Percentiles rank a stretch among this genome's conserved stretches.
Evolutionary conservation across 2,888 invertebrate genomes (phyloP).

Genomic region (Drosophila merina): DNA sequence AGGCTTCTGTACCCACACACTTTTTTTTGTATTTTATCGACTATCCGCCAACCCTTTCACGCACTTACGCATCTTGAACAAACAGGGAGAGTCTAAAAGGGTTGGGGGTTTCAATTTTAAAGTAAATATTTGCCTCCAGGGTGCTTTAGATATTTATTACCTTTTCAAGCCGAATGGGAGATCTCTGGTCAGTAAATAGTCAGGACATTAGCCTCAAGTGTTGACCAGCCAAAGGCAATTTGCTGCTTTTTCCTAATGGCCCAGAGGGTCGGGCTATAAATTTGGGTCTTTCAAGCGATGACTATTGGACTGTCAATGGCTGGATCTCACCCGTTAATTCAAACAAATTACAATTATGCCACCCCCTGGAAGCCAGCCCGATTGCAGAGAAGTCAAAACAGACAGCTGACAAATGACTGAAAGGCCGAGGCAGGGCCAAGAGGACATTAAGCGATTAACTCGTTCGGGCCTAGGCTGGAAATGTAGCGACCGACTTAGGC

Average conservation of each 20-base stretch:
- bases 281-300: slow-evolving; percentile 52
- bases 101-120: slow-evolving; percentile 70
- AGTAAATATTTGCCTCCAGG: slow-evolving; percentile 82
- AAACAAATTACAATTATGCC: slow-evolving; percentile 75
- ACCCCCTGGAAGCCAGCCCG: slow-evolving; percentile 10
- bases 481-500: slow-evolving; percentile 27
- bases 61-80: slow-evolving; percentile 64
- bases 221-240: slow-evolving; percentile 66
- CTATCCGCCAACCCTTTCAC: slow-evolving; percentile 67
- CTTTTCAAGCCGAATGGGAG: slow-evolving; percentile 21
- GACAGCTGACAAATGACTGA: slow-evolving; percentile 78
- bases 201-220: slow-evolving; percentile 64
- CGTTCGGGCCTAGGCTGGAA: slow-evolving; percentile 52
- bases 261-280: slow-evolving; percentile 61
- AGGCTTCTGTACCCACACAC: slow-evolving; percentile 46
- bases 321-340: slow-evolving; percentile 51
- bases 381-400: slow-evolving; percentile 27
- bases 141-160: slow-evolving; percentile 82
- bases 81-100: slow-evolving; percentile 18
- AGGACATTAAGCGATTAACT: slow-evolving; percentile 78
- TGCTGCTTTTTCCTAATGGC: slow-evolving; percentile 36
- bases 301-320: slow-evolving; percentile 50
- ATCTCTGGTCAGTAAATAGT: slow-evolving; percentile 56
- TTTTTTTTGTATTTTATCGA: slow-evolving; percentile 15
- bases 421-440: slow-evolving; percentile 27